Evolutionary conservation across 2,113 vertebrate genomes (phyloP), one percentile per base, ranked within the genome.

Genomic region (Oreamnos americanus): DNA sequence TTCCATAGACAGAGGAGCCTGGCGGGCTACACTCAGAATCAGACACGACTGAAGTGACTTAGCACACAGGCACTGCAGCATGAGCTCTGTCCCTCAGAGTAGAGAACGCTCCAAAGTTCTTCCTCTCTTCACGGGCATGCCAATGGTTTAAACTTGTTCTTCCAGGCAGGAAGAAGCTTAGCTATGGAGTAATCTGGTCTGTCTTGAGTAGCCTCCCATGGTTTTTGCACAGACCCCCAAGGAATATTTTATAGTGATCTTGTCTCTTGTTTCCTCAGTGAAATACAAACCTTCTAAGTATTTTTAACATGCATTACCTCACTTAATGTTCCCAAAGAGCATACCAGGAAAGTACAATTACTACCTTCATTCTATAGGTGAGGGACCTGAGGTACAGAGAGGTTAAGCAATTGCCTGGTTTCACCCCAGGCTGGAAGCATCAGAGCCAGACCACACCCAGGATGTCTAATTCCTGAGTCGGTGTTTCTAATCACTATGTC

Each of bases 201-300:
- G 45, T 51, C 51, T 78, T 74, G 58, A 60, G 57, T 30, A 28
- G 23, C 12, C n/a, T 55, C 81, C 43, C 11, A 2, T 0, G 6
- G 43, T 58, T 93, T 71, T 39, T 45, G 6, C 53, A 57, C 25
- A 86, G 76, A 74, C 3, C 13, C 14, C 8, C 45, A 25, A 21
- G 19, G 82, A 45, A 89, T 74, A 51, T n/a, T 96, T 83, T 33
- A 36, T 17, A 87, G 30, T 45, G 43, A 94, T 55, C 89, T 64
- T 43, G 23, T 49, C 60, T 96, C 82, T 47, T 53, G 16, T 93
- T 87, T 88, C 51, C 26, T 92, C 33, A n/a, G 62, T 62, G 64
- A 91, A 71, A 55, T 88, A 16, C 13, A 57, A 76, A 91, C 91
- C 81, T 47, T 57, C 67, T 57, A 91, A 95, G 67, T 30, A 17